These are phyloP conservation scores for Squalus acanthias DNA, from an alignment of 2,797 vertebrate genomes.

Conservation along the genomic window DNA sequence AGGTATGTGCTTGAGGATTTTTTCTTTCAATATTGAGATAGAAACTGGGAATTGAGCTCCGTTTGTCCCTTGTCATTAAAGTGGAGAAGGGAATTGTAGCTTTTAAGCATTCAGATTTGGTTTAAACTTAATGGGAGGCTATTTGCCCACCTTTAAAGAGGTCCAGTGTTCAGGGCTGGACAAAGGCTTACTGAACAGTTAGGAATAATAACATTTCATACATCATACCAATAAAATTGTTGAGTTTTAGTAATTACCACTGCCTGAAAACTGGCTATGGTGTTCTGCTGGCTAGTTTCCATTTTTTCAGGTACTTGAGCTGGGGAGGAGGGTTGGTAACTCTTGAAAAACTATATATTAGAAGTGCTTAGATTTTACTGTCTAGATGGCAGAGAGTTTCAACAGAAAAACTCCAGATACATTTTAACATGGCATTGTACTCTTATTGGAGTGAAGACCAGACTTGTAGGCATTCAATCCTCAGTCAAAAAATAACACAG, in stretches of 20 bases:
- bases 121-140: not conserved
- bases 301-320: not conserved
- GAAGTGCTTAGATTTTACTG: not conserved
- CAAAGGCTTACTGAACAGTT: not conserved
- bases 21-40: constrained; percentile 9
- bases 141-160: not conserved
- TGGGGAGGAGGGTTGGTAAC: not conserved
- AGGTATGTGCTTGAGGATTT: not conserved
- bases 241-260: not conserved
- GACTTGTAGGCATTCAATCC: not conserved
- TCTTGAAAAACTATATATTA: not conserved
- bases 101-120: constrained; percentile 12
- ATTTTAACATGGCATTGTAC: not conserved
- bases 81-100: not conserved
- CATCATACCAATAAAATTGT: not conserved
- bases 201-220: not conserved
- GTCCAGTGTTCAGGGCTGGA: not conserved
- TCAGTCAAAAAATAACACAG: not conserved
- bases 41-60: not conserved
- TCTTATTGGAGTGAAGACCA: not conserved
- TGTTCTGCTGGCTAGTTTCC: not conserved
- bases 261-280: not conserved
- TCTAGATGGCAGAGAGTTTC: not conserved
- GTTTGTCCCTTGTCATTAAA: not conserved
- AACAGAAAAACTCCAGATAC: not conserved